These are phyloP conservation scores for Cosmopolites sordidus DNA, from an alignment of 2,888 invertebrate genomes.

Conservation along the genomic window DNA sequence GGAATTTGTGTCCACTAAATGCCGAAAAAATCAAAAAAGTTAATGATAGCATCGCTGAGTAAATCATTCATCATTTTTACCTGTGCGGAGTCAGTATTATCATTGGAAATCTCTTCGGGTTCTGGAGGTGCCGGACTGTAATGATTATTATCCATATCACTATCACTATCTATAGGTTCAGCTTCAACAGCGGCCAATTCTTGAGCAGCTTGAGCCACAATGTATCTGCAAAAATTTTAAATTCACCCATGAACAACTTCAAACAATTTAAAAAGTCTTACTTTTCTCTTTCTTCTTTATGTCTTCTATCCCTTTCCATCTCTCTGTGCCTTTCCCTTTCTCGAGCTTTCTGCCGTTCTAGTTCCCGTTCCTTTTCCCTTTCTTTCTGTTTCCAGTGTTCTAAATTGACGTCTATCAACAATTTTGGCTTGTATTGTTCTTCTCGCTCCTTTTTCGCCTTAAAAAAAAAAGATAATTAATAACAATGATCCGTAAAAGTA, in stretches of 20 bases:
- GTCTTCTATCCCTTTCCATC: conserved; percentile 62
- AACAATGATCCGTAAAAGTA: background rate
- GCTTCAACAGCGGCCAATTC: conserved; percentile 64
- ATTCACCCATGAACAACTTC: background rate
- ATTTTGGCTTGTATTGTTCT: conserved; percentile 77
- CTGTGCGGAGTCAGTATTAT: conserved; percentile 42
- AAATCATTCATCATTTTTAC: conserved; percentile 28
- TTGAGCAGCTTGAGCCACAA: conserved; percentile 55
- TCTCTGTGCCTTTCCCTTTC: conserved; percentile 85
- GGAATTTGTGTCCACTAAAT: conserved; percentile 47
- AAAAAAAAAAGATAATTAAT: too few relatives aligned
- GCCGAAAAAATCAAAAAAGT: background rate
- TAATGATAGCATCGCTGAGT: too few relatives aligned
- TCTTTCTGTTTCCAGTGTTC: conserved; percentile 59
- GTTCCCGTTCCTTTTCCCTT: conserved; percentile 54
- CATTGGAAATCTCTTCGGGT: conserved; percentile 32
- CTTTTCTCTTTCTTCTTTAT: conserved; percentile 44
- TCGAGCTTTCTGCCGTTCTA: conserved; percentile 52
- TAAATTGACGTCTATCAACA: conserved; percentile 68
- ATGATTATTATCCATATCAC: conserved; percentile 48
- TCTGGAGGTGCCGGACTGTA: conserved; percentile 43
- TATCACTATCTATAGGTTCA: conserved; percentile 72
- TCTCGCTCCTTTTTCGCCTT: conserved; percentile 70
- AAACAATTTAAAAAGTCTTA: background rate
- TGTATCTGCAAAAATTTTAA: conserved; percentile 43